Base-by-base conservation (phyloP, 2,888 invertebrate species). In the Cheilosia urbana region DNA sequence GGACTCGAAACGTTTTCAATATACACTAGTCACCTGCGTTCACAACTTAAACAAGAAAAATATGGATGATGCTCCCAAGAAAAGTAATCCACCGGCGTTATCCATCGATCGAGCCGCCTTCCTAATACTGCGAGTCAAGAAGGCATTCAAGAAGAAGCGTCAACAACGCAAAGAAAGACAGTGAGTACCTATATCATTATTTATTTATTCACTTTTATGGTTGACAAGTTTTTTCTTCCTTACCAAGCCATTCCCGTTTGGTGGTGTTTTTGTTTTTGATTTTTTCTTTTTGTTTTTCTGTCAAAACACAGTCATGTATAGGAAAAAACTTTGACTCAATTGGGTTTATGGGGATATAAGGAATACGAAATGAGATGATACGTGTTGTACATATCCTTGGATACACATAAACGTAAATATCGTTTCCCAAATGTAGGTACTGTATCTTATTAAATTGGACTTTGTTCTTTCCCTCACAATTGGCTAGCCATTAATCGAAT, bases 71-170 rank as follows among this genome's bases (percentile, higher is more conserved):
- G 88, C 88, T 76, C 88, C 90, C 27, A 90, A 91, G 79, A 92
- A 92, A 88, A 90, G 89, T 82, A 91, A 90, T 77, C 88, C 95
- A 87, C 84, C 84, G 37, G 93, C 95, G 75, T 93, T 97, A 88
- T 96, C 97, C 89, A 97, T 98, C 91, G 97, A 97, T 93, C 94
- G 97, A 88, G 97, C 97, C 65, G 97, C 97, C 71, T 97, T 98
- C 92, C 93, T 98, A 45, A 94, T 98, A 88, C 93, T 98, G 88
- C 94, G 97, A 88, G 97, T 98, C 79, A 97, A 97, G 91, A 95
- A 96, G 90, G 97, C 97, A 49, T 97, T 98, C 93, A 97, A 96
- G 93, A 97, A 96, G 93, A 97, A 97, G 93, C 95, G 97, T 88
- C 95, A 97, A 91, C 96, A 96, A 91, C 94, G 96, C 89, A 97